Percentiles rank a stretch among this genome's conserved stretches.
Evolutionary conservation across 2,888 invertebrate species (phyloP).

Genomic region (Cheilosia vulpina): DNA sequence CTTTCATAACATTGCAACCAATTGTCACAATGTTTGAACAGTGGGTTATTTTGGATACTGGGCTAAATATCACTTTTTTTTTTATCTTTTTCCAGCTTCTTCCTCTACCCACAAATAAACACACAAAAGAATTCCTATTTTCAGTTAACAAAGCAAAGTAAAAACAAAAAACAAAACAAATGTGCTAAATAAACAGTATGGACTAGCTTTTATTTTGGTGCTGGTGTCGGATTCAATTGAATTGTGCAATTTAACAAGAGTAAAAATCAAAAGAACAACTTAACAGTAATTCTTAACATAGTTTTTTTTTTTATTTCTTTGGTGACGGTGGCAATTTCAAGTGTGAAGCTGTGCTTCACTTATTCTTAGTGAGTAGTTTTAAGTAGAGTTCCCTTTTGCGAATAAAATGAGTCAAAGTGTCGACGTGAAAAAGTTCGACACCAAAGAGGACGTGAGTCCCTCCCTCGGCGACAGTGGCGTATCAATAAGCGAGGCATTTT

Average conservation of each 20-base stretch:
- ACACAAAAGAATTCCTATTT: constrained; percentile 54
- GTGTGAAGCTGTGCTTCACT: constrained; percentile 49
- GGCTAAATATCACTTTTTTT: constrained; percentile 60
- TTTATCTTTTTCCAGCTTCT: constrained; percentile 66
- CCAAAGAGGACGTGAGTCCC: constrained; percentile 81
- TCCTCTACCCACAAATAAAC: constrained; percentile 57
- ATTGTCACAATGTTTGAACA: constrained; percentile 66
- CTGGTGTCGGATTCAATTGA: constrained; percentile 50
- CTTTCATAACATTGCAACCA: constrained; percentile 20
- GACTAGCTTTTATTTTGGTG: constrained; percentile 57
- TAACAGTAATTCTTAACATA: constrained; percentile 10
- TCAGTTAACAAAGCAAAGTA: constrained; percentile 40
- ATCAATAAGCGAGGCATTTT: constrained; percentile 77
- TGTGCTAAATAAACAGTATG: constrained; percentile 65
- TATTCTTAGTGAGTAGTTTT: constrained; percentile 27
- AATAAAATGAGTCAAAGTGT: constrained; percentile 19
- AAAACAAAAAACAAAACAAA: background rate
- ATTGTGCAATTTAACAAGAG: constrained; percentile 38
- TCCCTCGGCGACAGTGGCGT: constrained; percentile 81
- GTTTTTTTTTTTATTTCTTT: constrained; percentile 28
- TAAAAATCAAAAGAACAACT: constrained; percentile 26
- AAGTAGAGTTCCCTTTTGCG: constrained; percentile 33
- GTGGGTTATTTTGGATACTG: constrained; percentile 46
- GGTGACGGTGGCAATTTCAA: constrained; percentile 65
- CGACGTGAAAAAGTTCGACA: constrained; percentile 77